Evolutionary conservation across 2,797 vertebrate species (phyloP).

Genomic region (Fundulus diaphanus): DNA sequence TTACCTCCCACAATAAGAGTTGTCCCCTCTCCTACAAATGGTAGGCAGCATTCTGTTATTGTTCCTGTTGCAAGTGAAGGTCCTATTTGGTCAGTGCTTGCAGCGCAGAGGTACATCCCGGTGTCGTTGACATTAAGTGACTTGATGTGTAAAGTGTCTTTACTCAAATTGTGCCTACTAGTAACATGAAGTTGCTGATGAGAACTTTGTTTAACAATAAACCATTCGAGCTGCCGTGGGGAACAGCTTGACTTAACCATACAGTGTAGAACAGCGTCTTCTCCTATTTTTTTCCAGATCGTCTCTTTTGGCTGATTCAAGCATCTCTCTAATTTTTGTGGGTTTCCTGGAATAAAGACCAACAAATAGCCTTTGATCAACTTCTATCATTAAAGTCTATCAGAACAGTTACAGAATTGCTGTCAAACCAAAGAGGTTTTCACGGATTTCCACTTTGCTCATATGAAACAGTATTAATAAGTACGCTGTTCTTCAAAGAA

Average conservation of each 20-base stretch:
- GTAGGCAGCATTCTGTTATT: accelerated
- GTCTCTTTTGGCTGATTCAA: constrained; percentile 28
- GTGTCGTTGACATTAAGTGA: constrained; percentile 64
- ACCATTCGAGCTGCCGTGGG: constrained; percentile 46
- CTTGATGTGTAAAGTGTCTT: constrained; percentile 49
- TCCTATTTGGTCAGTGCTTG: too few species aligned
- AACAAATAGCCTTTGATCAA: background rate
- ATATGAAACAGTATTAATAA: background rate
- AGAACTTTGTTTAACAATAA: constrained; percentile 46
- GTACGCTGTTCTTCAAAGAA: background rate
- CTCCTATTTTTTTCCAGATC: constrained; percentile 18
- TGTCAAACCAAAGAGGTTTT: background rate
- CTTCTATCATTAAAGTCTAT: background rate
- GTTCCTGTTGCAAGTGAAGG: too few species aligned
- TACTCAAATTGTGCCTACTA: constrained; percentile 23
- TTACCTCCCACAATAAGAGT: constrained; percentile 74
- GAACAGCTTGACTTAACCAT: background rate
- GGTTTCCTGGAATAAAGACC: constrained; percentile 46
- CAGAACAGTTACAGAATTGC: background rate
- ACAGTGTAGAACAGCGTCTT: constrained; percentile 54
- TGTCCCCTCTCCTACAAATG: constrained; percentile 64
- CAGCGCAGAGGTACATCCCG: constrained; percentile 78
- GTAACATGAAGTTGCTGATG: constrained; percentile 12
- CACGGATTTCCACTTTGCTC: background rate
- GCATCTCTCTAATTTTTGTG: background rate